Conservation (phyloP, 1,140 invertebrate genomes). For the Lerema accius region DNA sequence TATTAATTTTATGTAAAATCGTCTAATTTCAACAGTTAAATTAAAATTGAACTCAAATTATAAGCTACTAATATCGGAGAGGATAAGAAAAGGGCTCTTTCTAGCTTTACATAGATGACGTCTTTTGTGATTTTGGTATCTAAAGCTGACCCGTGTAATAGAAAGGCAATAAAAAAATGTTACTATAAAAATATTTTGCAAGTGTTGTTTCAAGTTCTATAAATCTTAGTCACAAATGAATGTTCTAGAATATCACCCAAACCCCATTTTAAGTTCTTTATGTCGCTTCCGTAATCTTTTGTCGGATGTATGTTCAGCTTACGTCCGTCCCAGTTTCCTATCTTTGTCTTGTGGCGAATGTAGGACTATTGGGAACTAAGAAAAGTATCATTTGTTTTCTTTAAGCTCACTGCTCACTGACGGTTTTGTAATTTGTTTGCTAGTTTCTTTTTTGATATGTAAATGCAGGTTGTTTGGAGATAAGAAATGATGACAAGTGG, state of each 20-base stretch:
- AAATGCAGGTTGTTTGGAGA: too few relatives aligned
- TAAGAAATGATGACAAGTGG: too few relatives aligned
- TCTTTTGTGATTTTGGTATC: too few relatives aligned
- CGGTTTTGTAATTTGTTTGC: conserved; percentile 15
- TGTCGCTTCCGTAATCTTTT: neutral
- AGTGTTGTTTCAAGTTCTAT: conserved; percentile 9
- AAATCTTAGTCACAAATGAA: neutral
- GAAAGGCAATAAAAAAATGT: too few relatives aligned
- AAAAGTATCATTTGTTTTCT: conserved; percentile 26
- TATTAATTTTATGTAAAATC: too few relatives aligned
- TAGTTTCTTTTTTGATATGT: neutral
- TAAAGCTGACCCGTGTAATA: too few relatives aligned
- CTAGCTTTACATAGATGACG: too few relatives aligned
- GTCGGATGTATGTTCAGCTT: conserved; percentile 14
- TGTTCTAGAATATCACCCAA: conserved; percentile 12
- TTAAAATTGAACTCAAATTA: too few relatives aligned
- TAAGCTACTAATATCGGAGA: too few relatives aligned
- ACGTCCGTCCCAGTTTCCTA: conserved; percentile 17
- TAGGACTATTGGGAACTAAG: conserved; percentile 21
- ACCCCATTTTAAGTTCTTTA: neutral
- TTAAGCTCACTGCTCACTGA: conserved; percentile 8
- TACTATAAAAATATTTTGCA: too few relatives aligned
- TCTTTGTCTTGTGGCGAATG: conserved; percentile 26
- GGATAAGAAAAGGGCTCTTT: too few relatives aligned
- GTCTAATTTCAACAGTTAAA: too few relatives aligned